These are phyloP conservation scores for Ibycter americanus DNA, from an alignment of 2,797 vertebrate species.

Conservation along the genomic window DNA sequence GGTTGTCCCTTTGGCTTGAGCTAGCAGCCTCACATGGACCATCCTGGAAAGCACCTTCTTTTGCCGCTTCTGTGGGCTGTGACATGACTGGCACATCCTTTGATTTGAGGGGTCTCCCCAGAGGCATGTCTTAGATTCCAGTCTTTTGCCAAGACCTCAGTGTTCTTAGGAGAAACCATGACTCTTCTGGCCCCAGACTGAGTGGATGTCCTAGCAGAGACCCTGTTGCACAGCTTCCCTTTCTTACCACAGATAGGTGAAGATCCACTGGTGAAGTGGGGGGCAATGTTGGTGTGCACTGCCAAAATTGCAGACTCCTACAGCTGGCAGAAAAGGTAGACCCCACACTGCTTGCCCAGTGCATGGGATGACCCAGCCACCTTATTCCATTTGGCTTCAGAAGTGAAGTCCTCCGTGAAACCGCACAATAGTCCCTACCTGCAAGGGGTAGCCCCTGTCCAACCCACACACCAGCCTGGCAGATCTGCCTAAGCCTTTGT, in stretches of 20 bases:
- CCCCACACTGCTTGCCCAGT: background rate
- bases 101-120: background rate
- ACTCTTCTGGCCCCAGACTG: background rate
- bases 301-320: background rate
- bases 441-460: background rate
- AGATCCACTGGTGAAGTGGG: background rate
- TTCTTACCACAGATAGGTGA: background rate
- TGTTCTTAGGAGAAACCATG: background rate
- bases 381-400: background rate
- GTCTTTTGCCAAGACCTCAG: background rate
- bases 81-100: background rate
- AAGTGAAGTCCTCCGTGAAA: background rate
- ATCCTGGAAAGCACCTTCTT: background rate
- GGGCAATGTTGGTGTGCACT: background rate
- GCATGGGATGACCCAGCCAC: no score
- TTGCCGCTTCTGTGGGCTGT: background rate
- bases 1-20: background rate
- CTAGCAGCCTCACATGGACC: background rate
- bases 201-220: background rate
- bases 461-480: rapidly evolving
- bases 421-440: rapidly evolving
- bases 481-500: background rate
- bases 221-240: background rate
- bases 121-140: background rate
- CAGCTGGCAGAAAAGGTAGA: rapidly evolving